phyloP scores from a whole-genome alignment of 2,888 invertebrate species.

The Prosopocoilus inquinatus region DNA sequence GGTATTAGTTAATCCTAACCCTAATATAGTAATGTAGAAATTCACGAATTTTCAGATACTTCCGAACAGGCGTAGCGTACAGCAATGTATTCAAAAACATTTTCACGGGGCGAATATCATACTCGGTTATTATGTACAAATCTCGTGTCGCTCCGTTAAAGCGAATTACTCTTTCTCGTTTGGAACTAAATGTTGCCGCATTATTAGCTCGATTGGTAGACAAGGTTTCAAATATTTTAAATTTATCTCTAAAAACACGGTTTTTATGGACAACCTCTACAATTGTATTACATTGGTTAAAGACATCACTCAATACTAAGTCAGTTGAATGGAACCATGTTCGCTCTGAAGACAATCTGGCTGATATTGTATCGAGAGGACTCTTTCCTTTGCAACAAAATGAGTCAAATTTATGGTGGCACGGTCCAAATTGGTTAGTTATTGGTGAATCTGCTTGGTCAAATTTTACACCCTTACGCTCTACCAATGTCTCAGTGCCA shows the following conservation, averaged over 20 bases:
- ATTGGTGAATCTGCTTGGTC: no score
- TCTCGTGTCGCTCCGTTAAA: conserved; percentile 6
- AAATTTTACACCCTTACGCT: no score
- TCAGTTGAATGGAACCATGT: conserved; percentile 15
- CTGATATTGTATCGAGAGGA: conserved; percentile 1
- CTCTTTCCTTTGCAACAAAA: conserved; percentile 1
- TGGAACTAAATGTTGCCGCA: conserved; percentile 1
- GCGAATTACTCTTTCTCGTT: conserved; percentile 1
- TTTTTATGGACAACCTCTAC: conserved; percentile 21
- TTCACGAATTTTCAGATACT: conserved; percentile 2
- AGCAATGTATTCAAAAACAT: not conserved
- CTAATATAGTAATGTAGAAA: no score
- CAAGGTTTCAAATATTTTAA: not conserved
- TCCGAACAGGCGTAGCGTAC: conserved; percentile 2
- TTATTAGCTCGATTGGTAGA: conserved; percentile 4
- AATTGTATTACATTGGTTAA: conserved; percentile 15
- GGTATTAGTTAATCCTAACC: no score
- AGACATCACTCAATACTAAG: conserved; percentile 10
- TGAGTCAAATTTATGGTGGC: conserved; percentile 12
- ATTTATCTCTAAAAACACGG: not conserved
- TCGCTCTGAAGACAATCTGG: conserved; percentile 12
- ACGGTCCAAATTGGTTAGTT: conserved; percentile 3
- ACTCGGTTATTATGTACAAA: conserved; percentile 2
- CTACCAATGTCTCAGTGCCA: no score
- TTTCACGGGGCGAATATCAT: not conserved